Percentiles rank a stretch among this genome's conserved stretches.
Evolutionary conservation across 2,888 invertebrate genomes (phyloP).

Genomic region (Drosophila siamana): DNA sequence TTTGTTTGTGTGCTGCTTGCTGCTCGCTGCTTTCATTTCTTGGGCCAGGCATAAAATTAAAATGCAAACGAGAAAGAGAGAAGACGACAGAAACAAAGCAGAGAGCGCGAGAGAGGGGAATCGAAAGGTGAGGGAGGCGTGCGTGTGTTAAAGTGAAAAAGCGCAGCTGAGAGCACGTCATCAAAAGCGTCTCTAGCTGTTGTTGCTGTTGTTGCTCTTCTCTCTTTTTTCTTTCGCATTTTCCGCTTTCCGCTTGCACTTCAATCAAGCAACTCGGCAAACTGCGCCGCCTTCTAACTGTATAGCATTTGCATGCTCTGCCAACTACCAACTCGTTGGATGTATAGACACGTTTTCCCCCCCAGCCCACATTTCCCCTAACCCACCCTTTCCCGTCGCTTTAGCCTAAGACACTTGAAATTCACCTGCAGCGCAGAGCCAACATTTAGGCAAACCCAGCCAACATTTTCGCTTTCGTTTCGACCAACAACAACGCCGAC

Average conservation of each 20-base stretch:
- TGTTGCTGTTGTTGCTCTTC: conserved; percentile 1
- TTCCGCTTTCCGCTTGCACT: conserved; percentile 39
- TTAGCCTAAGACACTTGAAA: conserved; percentile 35
- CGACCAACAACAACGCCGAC: conserved; percentile 6
- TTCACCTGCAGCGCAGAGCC: conserved; percentile 41
- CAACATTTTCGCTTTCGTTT: conserved; percentile 59
- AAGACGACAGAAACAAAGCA: conserved; percentile 39
- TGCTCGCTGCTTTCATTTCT: conserved; percentile 35
- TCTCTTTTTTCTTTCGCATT: conserved; percentile 8
- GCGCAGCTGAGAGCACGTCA: conserved; percentile 70
- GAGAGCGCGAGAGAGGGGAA: conserved; percentile 5
- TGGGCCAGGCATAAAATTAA: conserved; percentile 68
- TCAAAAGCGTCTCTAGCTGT: conserved; percentile 60
- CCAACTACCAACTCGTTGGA: conserved; percentile 34
- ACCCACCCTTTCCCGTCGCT: no score
- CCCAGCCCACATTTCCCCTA: not conserved
- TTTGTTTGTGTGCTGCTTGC: conserved; percentile 44
- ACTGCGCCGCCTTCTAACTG: conserved; percentile 30
- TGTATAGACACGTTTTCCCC: conserved; percentile 45
- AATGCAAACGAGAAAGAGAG: conserved; percentile 61
- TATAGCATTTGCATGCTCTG: conserved; percentile 43
- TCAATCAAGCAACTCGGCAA: conserved; percentile 47
- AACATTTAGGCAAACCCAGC: conserved; percentile 35
- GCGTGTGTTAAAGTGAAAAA: conserved; percentile 65
- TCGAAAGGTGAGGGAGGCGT: not conserved